Evolutionary conservation across 2,888 invertebrate species (phyloP), one percentile per base, ranked within the genome.

Genomic region (Apocheima hispidaria): DNA sequence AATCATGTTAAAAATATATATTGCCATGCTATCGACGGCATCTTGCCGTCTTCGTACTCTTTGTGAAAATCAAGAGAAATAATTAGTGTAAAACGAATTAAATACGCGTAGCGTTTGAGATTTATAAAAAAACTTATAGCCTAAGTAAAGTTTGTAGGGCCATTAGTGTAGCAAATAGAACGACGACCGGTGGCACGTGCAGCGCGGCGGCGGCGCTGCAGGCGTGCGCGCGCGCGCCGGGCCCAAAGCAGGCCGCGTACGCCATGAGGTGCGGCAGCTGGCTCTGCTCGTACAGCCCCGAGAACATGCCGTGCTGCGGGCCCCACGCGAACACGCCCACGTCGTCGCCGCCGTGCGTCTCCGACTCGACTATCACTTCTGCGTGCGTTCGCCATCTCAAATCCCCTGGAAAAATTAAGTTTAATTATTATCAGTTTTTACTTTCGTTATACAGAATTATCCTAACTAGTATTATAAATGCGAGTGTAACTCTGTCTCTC

Each of bases 341-440:
- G 88, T 97, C 97, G 70, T 97, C 97, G 0, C 96, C 96, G 2
- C 96, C 96, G 82, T 96, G 96, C 6, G 96, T 96, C 77, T 96
- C 96, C 43, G 88, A 86, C 0, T 70, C 70, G 40, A 94, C 81
- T 0, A 95, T 95, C 1, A 93, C 90, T 0, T 94, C 91, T 0
- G 94, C 87, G 69, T 86, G 87, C 2, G 80, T 49, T 0, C 58
- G 64, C 86, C 86, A 87, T 12, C 60, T 50, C 16, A 62, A 2
- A 0, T 40, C 23, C 10, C 74, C 82, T 83, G 66, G 7, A 26
- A 56, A 18, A 6, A 9, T 9, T 2, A 7, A 7, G 9, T 28
- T 9, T 2, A 10, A 9, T 12, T 12, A 4, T 12, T 18, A 12
- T 20, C 2, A 6, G 16, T 36, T 33, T 33, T n/a, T 3, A 12